Conservation (phyloP, 1,140 invertebrate genomes). For the Fopius arisanus region DNA sequence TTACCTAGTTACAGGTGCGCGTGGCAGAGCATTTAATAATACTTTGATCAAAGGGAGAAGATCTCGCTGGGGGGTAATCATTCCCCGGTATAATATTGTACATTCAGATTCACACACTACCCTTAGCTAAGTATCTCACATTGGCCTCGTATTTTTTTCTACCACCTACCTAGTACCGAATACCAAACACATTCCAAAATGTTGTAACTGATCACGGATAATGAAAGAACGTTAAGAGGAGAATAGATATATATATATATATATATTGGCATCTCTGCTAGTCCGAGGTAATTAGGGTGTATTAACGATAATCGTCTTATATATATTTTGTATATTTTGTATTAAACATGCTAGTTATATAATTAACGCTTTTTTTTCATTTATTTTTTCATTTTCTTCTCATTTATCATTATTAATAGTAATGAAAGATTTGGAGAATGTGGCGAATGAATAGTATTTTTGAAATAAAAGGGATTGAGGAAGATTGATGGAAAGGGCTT, state of each 20-base stretch:
- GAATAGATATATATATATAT: constrained; percentile 33
- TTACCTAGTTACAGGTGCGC: constrained; percentile 47
- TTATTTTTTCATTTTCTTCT: too few species aligned
- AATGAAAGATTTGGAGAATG: too few species aligned
- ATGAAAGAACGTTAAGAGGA: constrained; percentile 35
- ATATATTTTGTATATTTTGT: too few species aligned
- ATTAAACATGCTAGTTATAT: too few species aligned
- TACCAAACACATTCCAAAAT: constrained; percentile 57
- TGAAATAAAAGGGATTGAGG: neutral
- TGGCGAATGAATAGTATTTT: too few species aligned
- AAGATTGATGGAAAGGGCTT: neutral
- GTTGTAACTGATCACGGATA: constrained; percentile 43
- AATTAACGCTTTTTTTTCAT: too few species aligned
- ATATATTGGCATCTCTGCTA: neutral
- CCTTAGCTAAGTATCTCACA: constrained; percentile 40
- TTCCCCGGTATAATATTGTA: constrained; percentile 35
- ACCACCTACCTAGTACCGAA: constrained; percentile 57
- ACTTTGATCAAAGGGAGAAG: constrained; percentile 51
- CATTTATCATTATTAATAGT: too few species aligned
- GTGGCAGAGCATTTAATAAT: constrained; percentile 45
- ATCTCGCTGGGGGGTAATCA: neutral
- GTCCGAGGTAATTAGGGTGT: constrained; percentile 51
- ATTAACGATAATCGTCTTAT: neutral
- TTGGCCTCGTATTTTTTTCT: constrained; percentile 36
- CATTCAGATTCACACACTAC: constrained; percentile 29